phyloP scores from a whole-genome alignment of 2,113 vertebrate genomes.

The Rhegmatorhina hoffmannsi region DNA sequence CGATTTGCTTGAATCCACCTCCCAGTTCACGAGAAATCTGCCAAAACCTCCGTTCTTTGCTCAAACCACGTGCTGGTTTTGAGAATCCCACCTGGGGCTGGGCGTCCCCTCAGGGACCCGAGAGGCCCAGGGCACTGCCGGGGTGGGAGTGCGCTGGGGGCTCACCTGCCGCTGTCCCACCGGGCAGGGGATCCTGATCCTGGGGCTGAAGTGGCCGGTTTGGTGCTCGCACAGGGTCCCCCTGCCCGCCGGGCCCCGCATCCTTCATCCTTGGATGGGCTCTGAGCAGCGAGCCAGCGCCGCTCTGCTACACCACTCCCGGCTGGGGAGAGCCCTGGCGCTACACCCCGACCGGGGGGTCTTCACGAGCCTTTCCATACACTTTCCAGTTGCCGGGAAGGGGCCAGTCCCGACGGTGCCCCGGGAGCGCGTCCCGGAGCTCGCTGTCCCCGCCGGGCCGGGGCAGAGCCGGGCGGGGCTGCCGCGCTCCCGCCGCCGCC shows the following conservation, averaged over 20 bases:
- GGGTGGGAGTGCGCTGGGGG: fast-evolving
- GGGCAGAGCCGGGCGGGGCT: not conserved
- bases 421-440: not conserved
- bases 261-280: not conserved
- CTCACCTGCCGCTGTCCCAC: fast-evolving
- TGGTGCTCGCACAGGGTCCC: not conserved
- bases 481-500: not conserved
- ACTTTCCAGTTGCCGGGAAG: fast-evolving
- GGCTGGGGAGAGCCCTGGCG: not conserved
- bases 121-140: fast-evolving
- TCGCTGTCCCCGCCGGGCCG: not conserved
- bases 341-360: fast-evolving
- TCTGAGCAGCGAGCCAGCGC: not conserved
- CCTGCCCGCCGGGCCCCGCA: not conserved
- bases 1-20: fast-evolving
- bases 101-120: fast-evolving
- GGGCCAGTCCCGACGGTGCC: not conserved
- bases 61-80: not conserved
- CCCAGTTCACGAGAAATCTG: not conserved
- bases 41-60: not conserved
- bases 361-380: fast-evolving
- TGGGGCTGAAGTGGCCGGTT: fast-evolving
- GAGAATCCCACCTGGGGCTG: not conserved
- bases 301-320: not conserved
- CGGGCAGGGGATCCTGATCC: not conserved